Evolutionary conservation across 2,113 vertebrate species (phyloP), one percentile per base, ranked within the genome.

Genomic region (Sceloporus undulatus): DNA sequence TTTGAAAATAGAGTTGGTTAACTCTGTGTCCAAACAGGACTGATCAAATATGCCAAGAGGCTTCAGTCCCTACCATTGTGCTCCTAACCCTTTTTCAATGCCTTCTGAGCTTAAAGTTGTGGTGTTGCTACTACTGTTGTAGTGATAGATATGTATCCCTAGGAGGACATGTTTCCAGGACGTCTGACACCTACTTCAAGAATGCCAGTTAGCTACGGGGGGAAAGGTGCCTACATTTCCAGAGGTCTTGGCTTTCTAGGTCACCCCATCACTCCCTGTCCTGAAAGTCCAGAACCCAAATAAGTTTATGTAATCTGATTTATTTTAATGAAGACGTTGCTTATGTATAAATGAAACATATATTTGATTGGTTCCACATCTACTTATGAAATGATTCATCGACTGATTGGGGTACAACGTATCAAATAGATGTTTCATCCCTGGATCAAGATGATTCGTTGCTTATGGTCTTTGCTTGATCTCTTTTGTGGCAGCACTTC

Each of bases 401-500:
- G 16, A 14, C 18, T 14, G 14, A 16, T 4, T 18, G 18, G 18
- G 59, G 13, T 62, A 18, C 18, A 18, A 62, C 4, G 9, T 40
- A 27, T 40, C 4, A 76, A 83, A 68, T 77, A 54, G 25, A 14
- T 2, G 4, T 34, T 82, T 76, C 71, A 75, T 2, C 2, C 27
- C 19, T 29, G 71, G 54, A 38, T 29, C 29, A 66, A 13, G 23
- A 0, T 82, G n/a, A 10, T 83, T 54, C 23, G 4, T 9, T 34
- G 10, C 48, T 66, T 19, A 52, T 23, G 27, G 56, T 19, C 38
- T 66, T 5, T 78, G 29, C 38, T 42, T 52, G 8, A 29, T 54
- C n/a, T 89, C 34, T 89, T 59, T 66, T 3, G 54, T 42, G n/a
- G 42, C 84, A 89, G 88, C 48, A 29, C 79, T 85, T 66, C 79